Evolutionary conservation across 2,888 invertebrate genomes (phyloP), one percentile per base, ranked within the genome.

Genomic region (Thecophora atra): DNA sequence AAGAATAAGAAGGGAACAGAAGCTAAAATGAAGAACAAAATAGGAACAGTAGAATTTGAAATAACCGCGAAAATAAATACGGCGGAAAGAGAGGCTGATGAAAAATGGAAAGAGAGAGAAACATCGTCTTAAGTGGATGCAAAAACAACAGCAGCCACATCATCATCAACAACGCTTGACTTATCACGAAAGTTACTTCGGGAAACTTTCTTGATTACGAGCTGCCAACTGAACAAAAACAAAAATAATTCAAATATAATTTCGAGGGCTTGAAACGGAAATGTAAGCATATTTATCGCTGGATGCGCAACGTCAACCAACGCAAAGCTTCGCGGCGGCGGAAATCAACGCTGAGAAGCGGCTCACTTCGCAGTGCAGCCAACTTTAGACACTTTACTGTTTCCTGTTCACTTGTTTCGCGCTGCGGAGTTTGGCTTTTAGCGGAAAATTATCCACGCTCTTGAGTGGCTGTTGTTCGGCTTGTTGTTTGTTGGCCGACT

Each of bases 341-440:
- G 68, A 68, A 58, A 68, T 68, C 24, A 68, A 56, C 52, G 44
- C 47, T n/a, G 17, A 42, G 19, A 58, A 44, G 28, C 30, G 21
- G 6, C 47, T 17, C 8, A 3, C 28, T 30, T 17, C 30, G 13
- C 54, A 70, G n/a, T 63, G 70, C 52, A 19, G 63, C 70, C 62
- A 70, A 63, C 70, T 52, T 52, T 28, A 3, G 7, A 54, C 30
- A 42, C 62, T 62, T 63, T n/a, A 58, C 63, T 44, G 63, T 70
- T 70, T 70, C 70, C 70, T 28, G 70, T 70, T 70, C 70, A 52
- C 70, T 63, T 70, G 70, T 70, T 63, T 70, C 52, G 63, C 64
- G 37, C 7, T 56, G 37, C 17, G 60, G 19, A 13, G 51, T 42
- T 4, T 30, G 19, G 51, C 37, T 37, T 70, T 62, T 28, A 63